These are phyloP conservation scores for Pteruthius melanotis DNA, from an alignment of 2,113 vertebrate genomes.

Conservation along the genomic window DNA sequence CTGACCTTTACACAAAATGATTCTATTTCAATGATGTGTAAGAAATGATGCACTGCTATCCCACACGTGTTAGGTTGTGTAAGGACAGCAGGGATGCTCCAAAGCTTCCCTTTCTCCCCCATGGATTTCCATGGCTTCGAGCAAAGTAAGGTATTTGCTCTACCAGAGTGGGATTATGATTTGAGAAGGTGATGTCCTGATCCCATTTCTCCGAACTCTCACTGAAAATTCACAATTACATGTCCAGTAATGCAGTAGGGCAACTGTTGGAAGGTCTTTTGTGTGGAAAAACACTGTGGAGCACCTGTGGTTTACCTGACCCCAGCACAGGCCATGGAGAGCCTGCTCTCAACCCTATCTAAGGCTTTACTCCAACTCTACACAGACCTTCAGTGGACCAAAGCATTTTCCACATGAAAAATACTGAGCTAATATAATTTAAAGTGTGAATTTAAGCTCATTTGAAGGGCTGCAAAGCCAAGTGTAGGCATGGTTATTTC, in stretches of 20 bases:
- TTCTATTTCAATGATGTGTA: background rate
- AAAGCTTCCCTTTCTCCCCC: background rate
- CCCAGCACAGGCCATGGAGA: background rate
- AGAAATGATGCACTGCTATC: background rate
- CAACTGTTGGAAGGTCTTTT: background rate
- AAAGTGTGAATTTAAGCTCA: slow-evolving; percentile 10
- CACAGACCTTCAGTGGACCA: background rate
- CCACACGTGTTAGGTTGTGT: background rate
- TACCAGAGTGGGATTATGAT: background rate
- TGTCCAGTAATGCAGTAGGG: fast-evolving
- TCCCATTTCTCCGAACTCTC: background rate
- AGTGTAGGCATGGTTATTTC: background rate
- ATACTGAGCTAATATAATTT: background rate
- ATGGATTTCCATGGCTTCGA: background rate
- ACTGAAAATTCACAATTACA: background rate
- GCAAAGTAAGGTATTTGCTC: fast-evolving
- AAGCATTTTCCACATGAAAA: background rate
- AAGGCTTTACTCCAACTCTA: background rate
- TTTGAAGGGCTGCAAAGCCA: background rate
- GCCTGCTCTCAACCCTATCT: background rate
- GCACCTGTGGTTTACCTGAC: background rate
- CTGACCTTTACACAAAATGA: background rate
- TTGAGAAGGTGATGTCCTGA: background rate
- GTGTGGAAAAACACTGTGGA: background rate
- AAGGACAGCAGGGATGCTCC: background rate